Conservation (phyloP, 2,888 invertebrate genomes). For the Cremastobaeus sp. region DNA sequence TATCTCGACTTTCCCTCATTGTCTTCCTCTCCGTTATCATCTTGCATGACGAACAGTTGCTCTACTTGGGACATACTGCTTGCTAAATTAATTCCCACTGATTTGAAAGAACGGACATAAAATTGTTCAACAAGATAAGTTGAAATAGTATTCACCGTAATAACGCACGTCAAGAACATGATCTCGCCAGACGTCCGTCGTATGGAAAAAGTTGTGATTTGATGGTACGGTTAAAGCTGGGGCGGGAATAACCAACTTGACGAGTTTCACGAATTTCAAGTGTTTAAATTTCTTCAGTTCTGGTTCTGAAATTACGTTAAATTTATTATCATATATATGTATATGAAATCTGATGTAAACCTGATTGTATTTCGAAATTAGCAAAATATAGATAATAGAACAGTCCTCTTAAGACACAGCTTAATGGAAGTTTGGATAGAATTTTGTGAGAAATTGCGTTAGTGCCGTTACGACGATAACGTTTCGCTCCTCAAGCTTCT, state of each 20-base stretch:
- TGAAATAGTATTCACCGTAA: no score
- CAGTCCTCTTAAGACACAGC: constrained; percentile 31
- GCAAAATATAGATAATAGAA: constrained; percentile 7
- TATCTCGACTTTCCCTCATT: constrained; percentile 59
- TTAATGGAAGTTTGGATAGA: constrained; percentile 46
- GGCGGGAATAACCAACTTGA: constrained; percentile 1
- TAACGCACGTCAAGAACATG: background rate
- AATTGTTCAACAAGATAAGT: no score
- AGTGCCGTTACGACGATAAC: constrained; percentile 44
- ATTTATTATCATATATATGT: constrained; percentile 61
- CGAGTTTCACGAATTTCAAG: constrained; percentile 2
- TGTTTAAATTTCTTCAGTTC: constrained; percentile 38
- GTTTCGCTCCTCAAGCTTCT: constrained; percentile 31
- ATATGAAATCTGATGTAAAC: constrained; percentile 77
- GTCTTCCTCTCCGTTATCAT: constrained; percentile 53
- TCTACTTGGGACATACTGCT: constrained; percentile 59
- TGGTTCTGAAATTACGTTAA: constrained; percentile 42
- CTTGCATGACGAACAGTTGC: constrained; percentile 60
- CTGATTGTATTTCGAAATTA: constrained; percentile 63
- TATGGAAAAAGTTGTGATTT: background rate
- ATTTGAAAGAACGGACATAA: constrained; percentile 3
- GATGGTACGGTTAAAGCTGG: background rate
- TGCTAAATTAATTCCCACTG: constrained; percentile 49
- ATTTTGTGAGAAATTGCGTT: constrained; percentile 52
- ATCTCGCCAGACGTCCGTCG: constrained; percentile 31